These are phyloP conservation scores for Leptinotarsa tumamoca DNA, from an alignment of 2,888 invertebrate species.

Conservation along the genomic window DNA sequence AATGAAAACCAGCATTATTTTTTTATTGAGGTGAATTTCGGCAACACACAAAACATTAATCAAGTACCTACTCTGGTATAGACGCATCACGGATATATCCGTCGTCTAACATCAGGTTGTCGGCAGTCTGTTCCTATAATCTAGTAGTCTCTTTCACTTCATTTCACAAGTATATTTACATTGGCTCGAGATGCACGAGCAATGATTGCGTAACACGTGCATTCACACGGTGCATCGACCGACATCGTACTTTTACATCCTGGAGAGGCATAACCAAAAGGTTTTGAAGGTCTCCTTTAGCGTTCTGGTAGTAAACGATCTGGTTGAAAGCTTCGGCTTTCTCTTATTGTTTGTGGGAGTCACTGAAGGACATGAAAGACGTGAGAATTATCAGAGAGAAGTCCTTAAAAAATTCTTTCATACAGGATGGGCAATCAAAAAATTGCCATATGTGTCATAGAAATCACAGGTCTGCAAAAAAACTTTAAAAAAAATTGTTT, in stretches of 20 bases:
- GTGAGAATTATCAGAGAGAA: not conserved
- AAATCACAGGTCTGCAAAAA: too few relatives aligned
- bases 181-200: not conserved
- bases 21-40: too few relatives aligned
- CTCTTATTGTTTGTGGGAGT: constrained; percentile 4
- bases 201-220: not conserved
- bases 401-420: not conserved
- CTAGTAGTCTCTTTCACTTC: not conserved
- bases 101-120: not conserved
- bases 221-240: constrained; percentile 12
- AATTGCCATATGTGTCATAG: too few relatives aligned
- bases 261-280: not conserved
- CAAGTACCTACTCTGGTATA: too few relatives aligned
- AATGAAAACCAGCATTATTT: too few relatives aligned
- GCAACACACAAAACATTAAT: too few relatives aligned
- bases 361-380: not conserved
- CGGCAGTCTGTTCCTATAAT: not conserved
- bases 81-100: too few relatives aligned
- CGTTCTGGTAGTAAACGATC: not conserved
- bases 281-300: not conserved
- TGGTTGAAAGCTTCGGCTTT: constrained; percentile 13
- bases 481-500: too few relatives aligned
- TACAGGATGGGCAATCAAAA: too few relatives aligned
- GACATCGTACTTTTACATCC: constrained; percentile 4
- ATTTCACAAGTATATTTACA: constrained; percentile 16